Evolutionary conservation across 2,113 vertebrate species (phyloP).

Genomic region (Dendropsophus ebraccatus): DNA sequence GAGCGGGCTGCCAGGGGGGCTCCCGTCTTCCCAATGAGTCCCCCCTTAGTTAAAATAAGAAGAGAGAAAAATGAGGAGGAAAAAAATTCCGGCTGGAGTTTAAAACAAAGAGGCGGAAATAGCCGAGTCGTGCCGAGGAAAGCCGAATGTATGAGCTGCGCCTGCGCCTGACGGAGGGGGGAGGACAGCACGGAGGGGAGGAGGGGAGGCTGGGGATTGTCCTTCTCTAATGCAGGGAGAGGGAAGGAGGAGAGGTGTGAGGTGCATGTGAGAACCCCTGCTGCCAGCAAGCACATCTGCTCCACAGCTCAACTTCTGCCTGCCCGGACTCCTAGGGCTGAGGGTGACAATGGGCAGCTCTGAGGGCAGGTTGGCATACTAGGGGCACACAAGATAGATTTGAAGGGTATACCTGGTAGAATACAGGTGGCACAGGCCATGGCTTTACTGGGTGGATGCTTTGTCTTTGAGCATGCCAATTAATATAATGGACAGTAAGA

Average conservation of each 20-base stretch:
- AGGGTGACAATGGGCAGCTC: too few relatives aligned
- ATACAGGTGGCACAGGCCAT: neutral
- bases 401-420: neutral
- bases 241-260: constrained; percentile 12
- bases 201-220: constrained; percentile 33
- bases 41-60: constrained; percentile 48
- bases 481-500: too few relatives aligned
- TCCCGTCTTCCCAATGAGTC: neutral
- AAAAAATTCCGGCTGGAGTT: constrained; percentile 74
- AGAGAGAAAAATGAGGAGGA: constrained; percentile 28
- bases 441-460: neutral
- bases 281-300: neutral
- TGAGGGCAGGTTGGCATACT: too few relatives aligned
- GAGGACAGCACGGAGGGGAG: neutral
- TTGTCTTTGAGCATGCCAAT: too few relatives aligned
- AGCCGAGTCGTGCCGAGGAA: constrained; percentile 69
- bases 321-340: neutral
- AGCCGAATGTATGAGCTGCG: constrained; percentile 64
- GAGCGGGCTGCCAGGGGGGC: neutral
- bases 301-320: too few relatives aligned
- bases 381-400: too few relatives aligned
- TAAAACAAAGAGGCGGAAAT: constrained; percentile 83
- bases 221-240: constrained; percentile 26
- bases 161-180: constrained; percentile 21
- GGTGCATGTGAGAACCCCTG: too few relatives aligned